These are phyloP conservation scores for Scaptomyza pallida DNA, from an alignment of 1,140 invertebrate species.

Conservation along the genomic window DNA sequence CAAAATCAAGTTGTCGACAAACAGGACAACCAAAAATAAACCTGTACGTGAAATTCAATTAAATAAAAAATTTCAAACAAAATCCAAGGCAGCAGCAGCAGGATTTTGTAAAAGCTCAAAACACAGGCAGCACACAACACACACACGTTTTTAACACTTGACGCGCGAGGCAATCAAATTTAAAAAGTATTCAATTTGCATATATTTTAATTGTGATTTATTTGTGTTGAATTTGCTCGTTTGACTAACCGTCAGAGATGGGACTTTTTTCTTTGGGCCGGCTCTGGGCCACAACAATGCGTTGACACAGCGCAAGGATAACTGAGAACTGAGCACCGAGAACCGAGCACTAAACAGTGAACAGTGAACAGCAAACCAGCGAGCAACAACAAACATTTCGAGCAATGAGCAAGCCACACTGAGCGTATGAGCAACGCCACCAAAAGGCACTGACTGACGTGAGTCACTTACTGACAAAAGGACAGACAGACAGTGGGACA, in stretches of 20 bases:
- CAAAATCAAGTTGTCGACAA: too few species aligned
- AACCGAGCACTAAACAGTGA: slow-evolving; percentile 1
- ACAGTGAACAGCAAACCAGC: background rate
- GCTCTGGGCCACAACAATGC: slow-evolving; percentile 67
- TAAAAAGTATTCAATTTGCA: background rate
- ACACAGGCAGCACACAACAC: background rate
- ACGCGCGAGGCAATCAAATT: slow-evolving; percentile 7
- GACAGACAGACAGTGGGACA: slow-evolving; percentile 24
- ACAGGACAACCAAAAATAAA: background rate
- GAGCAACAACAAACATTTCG: background rate
- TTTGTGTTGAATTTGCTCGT: slow-evolving; percentile 7
- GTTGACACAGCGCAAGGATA: slow-evolving; percentile 77
- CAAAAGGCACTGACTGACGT: slow-evolving; percentile 54
- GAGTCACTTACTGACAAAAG: slow-evolving; percentile 2
- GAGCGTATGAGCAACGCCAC: slow-evolving; percentile 75
- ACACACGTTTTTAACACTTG: slow-evolving; percentile 9
- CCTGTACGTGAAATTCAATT: slow-evolving; percentile 22
- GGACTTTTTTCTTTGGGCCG: slow-evolving; percentile 23
- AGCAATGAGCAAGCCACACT: slow-evolving; percentile 49
- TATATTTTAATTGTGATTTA: slow-evolving; percentile 2
- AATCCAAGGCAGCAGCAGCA: too few species aligned
- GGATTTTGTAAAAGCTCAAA: too few species aligned
- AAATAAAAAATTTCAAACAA: slow-evolving; percentile 31
- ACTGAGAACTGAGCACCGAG: slow-evolving; percentile 47
- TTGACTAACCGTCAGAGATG: slow-evolving; percentile 61